These are phyloP conservation scores for Drosophila malerkotliana DNA, from an alignment of 1,140 invertebrate genomes.

Conservation along the genomic window DNA sequence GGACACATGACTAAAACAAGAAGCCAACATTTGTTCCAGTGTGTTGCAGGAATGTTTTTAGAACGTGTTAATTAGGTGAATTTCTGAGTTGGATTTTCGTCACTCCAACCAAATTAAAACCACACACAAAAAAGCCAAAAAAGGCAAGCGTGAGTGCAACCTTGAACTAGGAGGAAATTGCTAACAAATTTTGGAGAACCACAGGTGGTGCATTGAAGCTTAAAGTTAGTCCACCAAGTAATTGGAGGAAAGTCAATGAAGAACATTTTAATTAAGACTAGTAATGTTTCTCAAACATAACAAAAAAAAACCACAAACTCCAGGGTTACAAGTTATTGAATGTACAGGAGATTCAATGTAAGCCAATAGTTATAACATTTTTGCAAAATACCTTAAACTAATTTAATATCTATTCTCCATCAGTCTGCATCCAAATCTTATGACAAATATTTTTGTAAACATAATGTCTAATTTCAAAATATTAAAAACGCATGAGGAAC, in stretches of 20 bases:
- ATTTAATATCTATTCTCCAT: no score
- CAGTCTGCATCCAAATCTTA: no score
- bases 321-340: no score
- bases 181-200: conserved; percentile 19
- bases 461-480: no score
- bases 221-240: neutral
- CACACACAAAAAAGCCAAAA: neutral
- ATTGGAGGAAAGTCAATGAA: neutral
- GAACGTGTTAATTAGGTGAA: conserved; percentile 50
- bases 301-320: no score
- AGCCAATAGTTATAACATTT: no score
- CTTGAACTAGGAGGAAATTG: conserved; percentile 33
- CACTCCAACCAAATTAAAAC: conserved; percentile 27
- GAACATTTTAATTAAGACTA: neutral
- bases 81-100: conserved; percentile 44
- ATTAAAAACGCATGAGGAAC: no score
- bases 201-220: conserved; percentile 12
- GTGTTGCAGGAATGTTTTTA: conserved; percentile 33
- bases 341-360: no score
- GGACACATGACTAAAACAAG: conserved; percentile 6
- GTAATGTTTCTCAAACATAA: neutral
- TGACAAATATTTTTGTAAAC: no score
- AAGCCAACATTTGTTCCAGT: conserved; percentile 13
- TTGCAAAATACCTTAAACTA: no score
- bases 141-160: conserved; percentile 3